Evolutionary conservation across 2,888 invertebrate species (phyloP).

Genomic region (Argyra leucocephala): DNA sequence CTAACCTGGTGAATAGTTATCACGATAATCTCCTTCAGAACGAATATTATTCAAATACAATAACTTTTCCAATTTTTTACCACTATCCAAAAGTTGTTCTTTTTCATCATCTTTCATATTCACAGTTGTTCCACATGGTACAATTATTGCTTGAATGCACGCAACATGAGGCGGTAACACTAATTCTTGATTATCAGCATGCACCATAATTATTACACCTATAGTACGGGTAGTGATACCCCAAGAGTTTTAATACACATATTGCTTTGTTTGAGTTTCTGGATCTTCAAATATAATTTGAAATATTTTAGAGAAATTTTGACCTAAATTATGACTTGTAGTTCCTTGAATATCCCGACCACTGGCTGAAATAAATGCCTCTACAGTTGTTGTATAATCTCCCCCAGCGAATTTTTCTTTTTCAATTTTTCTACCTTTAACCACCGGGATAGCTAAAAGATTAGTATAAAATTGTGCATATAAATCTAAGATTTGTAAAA

Average conservation of each 20-base stretch:
- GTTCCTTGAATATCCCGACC: conserved; percentile 93
- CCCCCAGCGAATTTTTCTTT: conserved; percentile 99
- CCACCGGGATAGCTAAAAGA: conserved; percentile 84
- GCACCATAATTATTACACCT: conserved; percentile 83
- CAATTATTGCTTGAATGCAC: conserved; percentile 74
- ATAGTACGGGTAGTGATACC: conserved; percentile 95
- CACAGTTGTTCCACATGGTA: conserved; percentile 93
- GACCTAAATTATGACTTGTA: conserved; percentile 96
- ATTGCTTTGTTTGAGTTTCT: conserved; percentile 76
- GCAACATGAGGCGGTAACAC: conserved; percentile 93
- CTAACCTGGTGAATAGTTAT: conserved; percentile 98
- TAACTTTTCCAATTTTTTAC: no score
- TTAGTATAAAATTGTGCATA: conserved; percentile 88
- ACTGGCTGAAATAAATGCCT: conserved; percentile 87
- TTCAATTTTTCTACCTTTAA: conserved; percentile 92
- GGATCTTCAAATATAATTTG: conserved; percentile 92
- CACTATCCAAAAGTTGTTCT: conserved; percentile 56
- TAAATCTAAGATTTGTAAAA: conserved; percentile 68
- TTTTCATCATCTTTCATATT: conserved; percentile 63
- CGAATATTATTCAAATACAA: conserved; percentile 55
- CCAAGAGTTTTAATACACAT: conserved; percentile 97
- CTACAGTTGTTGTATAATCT: conserved; percentile 93
- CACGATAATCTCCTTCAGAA: conserved; percentile 73
- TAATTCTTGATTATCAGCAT: conserved; percentile 92
- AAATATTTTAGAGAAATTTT: conserved; percentile 99